Base-by-base conservation (phyloP, 2,888 invertebrate genomes). In the Tachina lurida region DNA sequence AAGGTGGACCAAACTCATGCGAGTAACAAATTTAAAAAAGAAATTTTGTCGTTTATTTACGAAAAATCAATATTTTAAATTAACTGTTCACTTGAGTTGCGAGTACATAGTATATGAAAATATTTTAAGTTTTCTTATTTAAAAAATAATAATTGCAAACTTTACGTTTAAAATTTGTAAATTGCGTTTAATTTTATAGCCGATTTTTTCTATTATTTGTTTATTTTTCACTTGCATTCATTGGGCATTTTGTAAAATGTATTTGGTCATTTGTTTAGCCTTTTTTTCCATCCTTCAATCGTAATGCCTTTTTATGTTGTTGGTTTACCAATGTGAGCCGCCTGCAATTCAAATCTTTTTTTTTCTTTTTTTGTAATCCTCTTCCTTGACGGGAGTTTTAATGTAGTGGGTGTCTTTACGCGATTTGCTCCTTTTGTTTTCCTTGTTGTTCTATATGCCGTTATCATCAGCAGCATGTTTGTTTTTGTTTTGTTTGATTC, bases 21-120 rank as follows among this genome's bases (percentile, higher is more conserved):
- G 8, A 67, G 49, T 22, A 3, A 2, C 8, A 58, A 45, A 17
- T 41, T 19, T 39, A 17, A 31, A 13, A 19, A 19, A 10, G 17
- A 54, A 71, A 56, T 43, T 19, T 41, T 73, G 49, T 65, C 17
- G 3, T 47, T 45, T 9, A 5, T 47, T 45, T 9, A n/a, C 39
- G 1, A 58, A 79, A 81, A 84, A 85, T 86, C 84, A 77, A 86
- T 84, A 84, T 74, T 80, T 86, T 86, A 84, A 86, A 86, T 82
- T 74, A 31, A 39, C 4, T 7, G 7, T 31, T 31, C 31, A 31
- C 31, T 31, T 31, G 31, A 47, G 8, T n/a, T 4, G n/a, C n/a
- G n/a, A n/a, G n/a, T n/a, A n/a, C n/a, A n/a, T n/a, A n/a, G n/a
- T n/a, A 3, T 10, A 10, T 12, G 56, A 31, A 31, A 7, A 31